Evolutionary conservation across 2,888 invertebrate genomes (phyloP).

Genomic region (Amphipoea lucens): DNA sequence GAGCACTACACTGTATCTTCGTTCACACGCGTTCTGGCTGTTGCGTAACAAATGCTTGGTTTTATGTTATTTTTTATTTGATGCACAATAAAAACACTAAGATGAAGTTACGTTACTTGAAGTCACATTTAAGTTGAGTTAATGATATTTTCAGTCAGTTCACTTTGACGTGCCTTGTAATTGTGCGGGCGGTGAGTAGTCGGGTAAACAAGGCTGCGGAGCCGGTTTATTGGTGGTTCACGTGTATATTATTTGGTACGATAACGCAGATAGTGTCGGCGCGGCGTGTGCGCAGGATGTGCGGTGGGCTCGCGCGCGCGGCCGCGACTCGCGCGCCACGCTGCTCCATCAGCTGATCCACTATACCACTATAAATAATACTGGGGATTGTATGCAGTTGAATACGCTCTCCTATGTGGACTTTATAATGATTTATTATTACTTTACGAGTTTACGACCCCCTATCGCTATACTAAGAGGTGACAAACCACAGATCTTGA

Average conservation of each 20-base stretch:
- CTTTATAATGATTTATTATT: conserved; percentile 30
- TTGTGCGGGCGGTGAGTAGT: conserved; percentile 69
- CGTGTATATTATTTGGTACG: conserved; percentile 76
- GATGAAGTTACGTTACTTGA: conserved; percentile 29
- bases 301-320: conserved; percentile 62
- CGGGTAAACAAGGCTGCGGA: conserved; percentile 77
- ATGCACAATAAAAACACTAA: conserved; percentile 52
- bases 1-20: conserved; percentile 65
- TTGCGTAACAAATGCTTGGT: conserved; percentile 58
- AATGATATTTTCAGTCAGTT: conserved; percentile 67
- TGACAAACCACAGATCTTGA: background rate
- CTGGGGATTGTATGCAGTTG: conserved; percentile 83
- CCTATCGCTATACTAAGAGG: conserved; percentile 24
- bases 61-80: conserved; percentile 27
- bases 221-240: conserved; percentile 78
- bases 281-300: conserved; percentile 68
- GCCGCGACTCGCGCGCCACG: conserved; percentile 57
- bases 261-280: conserved; percentile 67
- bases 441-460: conserved; percentile 29
- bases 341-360: conserved; percentile 85
- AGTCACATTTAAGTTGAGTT: conserved; percentile 51
- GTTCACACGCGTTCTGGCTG: conserved; percentile 58
- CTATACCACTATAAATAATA: conserved; percentile 90
- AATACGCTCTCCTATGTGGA: conserved; percentile 24
- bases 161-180: conserved; percentile 66